These are phyloP conservation scores for Tenthredo distinguenda DNA, from an alignment of 2,888 invertebrate genomes.

Conservation along the genomic window DNA sequence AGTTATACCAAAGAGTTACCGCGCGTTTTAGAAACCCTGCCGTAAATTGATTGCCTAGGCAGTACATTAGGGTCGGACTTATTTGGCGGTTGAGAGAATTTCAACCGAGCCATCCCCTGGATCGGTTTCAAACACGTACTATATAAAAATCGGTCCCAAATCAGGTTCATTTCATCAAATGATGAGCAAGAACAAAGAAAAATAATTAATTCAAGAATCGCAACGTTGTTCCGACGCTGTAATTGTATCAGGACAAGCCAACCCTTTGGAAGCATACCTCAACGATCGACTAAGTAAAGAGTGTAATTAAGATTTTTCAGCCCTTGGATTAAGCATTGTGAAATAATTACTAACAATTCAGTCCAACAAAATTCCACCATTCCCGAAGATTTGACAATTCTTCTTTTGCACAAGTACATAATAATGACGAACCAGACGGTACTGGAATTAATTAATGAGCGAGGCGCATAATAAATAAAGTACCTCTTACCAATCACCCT, in stretches of 20 bases:
- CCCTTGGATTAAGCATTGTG: too few species aligned
- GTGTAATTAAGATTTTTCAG: too few species aligned
- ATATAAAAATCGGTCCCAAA: background rate
- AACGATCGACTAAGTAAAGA: too few species aligned
- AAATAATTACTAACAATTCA: background rate
- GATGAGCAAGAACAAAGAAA: too few species aligned
- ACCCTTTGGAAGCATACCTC: too few species aligned
- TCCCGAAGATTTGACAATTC: background rate
- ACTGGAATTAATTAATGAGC: slow-evolving; percentile 22
- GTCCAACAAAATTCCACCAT: background rate
- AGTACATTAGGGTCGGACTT: background rate
- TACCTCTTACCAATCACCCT: slow-evolving; percentile 25
- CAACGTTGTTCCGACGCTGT: background rate
- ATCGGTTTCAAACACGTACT: background rate
- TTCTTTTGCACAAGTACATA: background rate
- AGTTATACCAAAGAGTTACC: background rate
- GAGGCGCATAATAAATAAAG: slow-evolving; percentile 13
- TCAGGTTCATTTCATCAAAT: too few species aligned
- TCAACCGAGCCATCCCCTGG: background rate
- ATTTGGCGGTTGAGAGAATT: background rate
- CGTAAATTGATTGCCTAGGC: background rate
- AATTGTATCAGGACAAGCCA: too few species aligned
- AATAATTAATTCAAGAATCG: background rate
- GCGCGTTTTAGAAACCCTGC: background rate
- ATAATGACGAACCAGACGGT: background rate